These are phyloP conservation scores for Nomada goodeniana DNA, from an alignment of 2,888 invertebrate species.

Conservation along the genomic window DNA sequence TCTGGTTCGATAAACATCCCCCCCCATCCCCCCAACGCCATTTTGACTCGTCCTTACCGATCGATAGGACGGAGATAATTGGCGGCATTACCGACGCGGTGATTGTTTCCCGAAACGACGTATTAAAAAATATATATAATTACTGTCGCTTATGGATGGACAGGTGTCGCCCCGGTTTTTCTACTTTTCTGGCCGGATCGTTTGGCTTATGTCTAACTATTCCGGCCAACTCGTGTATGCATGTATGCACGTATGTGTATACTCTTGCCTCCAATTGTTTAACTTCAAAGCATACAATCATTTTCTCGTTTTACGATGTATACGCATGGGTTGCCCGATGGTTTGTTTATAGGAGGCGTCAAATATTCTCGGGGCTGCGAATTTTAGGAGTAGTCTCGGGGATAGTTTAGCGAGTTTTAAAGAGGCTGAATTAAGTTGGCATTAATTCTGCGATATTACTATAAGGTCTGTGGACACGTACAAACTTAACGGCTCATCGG, in stretches of 20 bases:
- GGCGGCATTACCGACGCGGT: constrained; percentile 50
- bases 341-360: too few species aligned
- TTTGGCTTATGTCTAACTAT: not conserved
- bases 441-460: too few species aligned
- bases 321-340: too few species aligned
- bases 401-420: too few species aligned
- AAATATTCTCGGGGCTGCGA: too few species aligned
- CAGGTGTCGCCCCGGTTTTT: constrained; percentile 51
- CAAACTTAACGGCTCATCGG: too few species aligned
- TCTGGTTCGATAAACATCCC: constrained; percentile 54
- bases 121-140: constrained; percentile 43
- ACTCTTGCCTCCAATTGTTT: too few species aligned
- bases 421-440: too few species aligned
- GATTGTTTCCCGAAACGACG: constrained; percentile 23
- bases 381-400: too few species aligned
- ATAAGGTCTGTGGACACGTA: too few species aligned
- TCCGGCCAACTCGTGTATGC: not conserved
- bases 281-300: not conserved
- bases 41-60: constrained; percentile 59
- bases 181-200: not conserved
- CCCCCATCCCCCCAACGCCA: constrained; percentile 47
- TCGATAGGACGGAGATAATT: constrained; percentile 57
- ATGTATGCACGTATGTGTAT: not conserved
- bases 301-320: not conserved
- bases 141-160: constrained; percentile 38